Evolutionary conservation across 2,797 vertebrate genomes (phyloP).

Genomic region (Lepilemur septentrionalis): DNA sequence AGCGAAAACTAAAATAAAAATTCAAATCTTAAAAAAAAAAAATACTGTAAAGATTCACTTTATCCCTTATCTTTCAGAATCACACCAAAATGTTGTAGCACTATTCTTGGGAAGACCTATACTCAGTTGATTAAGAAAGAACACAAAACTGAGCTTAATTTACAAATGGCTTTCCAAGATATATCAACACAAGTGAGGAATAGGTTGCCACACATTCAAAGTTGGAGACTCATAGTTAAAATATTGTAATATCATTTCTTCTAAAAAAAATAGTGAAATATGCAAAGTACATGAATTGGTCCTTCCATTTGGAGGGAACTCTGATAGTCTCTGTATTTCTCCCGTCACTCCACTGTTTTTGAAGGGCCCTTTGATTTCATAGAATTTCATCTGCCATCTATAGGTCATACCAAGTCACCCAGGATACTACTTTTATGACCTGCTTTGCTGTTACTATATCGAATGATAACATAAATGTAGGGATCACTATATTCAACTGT

Average conservation of each 20-base stretch:
- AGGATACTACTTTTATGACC: not conserved
- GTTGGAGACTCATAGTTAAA: not conserved
- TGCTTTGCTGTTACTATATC: not conserved
- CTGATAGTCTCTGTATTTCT: not conserved
- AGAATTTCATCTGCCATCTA: not conserved
- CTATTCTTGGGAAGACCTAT: not conserved
- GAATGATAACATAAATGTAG: not conserved
- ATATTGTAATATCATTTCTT: not conserved
- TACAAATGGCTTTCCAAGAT: not conserved
- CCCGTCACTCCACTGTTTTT: not conserved
- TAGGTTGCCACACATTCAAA: not conserved
- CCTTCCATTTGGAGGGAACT: not conserved
- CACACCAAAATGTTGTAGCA: not conserved
- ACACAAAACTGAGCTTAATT: not conserved
- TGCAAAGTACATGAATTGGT: not conserved
- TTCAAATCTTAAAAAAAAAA: not conserved
- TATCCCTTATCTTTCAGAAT: not conserved
- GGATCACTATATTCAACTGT: not conserved
- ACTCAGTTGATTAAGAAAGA: not conserved
- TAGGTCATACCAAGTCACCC: not conserved
- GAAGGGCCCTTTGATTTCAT: not conserved
- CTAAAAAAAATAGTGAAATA: not conserved
- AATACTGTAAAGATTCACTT: not conserved
- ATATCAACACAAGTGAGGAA: not conserved
- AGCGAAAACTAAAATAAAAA: not conserved